Evolutionary conservation across 2,113 vertebrate species (phyloP).

Genomic region (Camelus bactrianus): DNA sequence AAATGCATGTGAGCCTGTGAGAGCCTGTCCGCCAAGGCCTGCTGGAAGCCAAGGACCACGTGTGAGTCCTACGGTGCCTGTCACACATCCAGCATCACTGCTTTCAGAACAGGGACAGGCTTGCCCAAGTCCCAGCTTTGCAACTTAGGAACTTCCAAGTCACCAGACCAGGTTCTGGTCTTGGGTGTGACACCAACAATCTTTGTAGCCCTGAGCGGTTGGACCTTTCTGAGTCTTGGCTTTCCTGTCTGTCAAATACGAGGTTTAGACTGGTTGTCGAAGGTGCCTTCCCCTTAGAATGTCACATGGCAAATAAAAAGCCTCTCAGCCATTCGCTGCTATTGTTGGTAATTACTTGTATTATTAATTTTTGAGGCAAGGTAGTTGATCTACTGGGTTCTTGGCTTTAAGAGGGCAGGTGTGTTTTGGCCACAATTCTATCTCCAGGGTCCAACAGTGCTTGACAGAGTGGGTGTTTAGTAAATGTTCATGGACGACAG

Average conservation of each 20-base stretch:
- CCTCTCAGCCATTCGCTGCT: background rate
- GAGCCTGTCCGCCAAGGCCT: background rate
- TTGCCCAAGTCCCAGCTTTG: background rate
- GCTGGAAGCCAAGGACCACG: background rate
- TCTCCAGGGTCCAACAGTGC: background rate
- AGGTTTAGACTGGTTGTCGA: background rate
- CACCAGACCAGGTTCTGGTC: background rate
- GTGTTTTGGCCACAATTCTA: background rate
- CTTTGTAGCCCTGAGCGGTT: background rate
- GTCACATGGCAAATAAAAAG: background rate
- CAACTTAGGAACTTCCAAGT: background rate
- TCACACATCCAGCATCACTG: background rate
- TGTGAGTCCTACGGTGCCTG: rapidly evolving
- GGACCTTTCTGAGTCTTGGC: background rate
- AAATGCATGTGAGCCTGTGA: background rate
- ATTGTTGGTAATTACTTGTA: background rate
- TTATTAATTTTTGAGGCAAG: background rate
- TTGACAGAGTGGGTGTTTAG: background rate
- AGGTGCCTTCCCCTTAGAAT: background rate
- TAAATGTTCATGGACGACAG: background rate
- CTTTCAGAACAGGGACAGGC: background rate
- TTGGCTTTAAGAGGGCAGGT: background rate
- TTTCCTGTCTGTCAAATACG: background rate
- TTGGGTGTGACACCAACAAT: background rate
- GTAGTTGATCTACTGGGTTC: background rate